phyloP scores from a whole-genome alignment of 2,113 vertebrate genomes.

The Sinosuthora webbiana region DNA sequence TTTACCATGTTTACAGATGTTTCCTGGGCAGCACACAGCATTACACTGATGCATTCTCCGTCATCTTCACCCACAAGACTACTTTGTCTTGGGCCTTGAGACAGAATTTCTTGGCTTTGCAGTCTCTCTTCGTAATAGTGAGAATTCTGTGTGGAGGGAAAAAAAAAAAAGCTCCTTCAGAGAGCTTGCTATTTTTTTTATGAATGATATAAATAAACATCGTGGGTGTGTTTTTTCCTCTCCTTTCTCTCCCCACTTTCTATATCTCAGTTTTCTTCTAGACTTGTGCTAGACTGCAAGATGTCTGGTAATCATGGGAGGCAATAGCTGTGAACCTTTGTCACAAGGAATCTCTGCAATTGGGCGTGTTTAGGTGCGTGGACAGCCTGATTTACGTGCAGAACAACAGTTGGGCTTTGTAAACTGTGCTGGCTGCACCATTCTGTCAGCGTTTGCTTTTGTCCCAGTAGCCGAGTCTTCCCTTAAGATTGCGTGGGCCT shows the following conservation, averaged over 20 bases:
- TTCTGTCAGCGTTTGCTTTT: not conserved
- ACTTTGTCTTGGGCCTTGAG: too few relatives aligned
- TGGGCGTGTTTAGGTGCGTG: accelerated
- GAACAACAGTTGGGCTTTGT: not conserved
- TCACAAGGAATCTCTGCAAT: too few relatives aligned
- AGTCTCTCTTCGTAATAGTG: accelerated
- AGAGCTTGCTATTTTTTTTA: not conserved
- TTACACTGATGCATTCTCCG: not conserved
- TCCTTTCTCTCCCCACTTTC: not conserved
- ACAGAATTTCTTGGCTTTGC: not conserved
- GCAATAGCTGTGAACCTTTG: not conserved
- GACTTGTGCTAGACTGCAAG: too few relatives aligned
- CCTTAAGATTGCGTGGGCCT: too few relatives aligned
- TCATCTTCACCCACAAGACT: not conserved
- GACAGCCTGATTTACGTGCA: not conserved
- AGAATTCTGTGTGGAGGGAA: not conserved
- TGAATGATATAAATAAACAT: not conserved
- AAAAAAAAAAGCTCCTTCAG: not conserved
- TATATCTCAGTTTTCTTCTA: not conserved
- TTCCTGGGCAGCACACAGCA: not conserved
- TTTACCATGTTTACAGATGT: accelerated
- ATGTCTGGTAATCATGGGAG: accelerated
- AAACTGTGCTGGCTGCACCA: accelerated
- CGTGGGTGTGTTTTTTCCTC: accelerated
- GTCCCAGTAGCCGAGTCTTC: not conserved